These are phyloP conservation scores for Stramonita haemastoma DNA, from an alignment of 2,888 invertebrate species.

Conservation along the genomic window DNA sequence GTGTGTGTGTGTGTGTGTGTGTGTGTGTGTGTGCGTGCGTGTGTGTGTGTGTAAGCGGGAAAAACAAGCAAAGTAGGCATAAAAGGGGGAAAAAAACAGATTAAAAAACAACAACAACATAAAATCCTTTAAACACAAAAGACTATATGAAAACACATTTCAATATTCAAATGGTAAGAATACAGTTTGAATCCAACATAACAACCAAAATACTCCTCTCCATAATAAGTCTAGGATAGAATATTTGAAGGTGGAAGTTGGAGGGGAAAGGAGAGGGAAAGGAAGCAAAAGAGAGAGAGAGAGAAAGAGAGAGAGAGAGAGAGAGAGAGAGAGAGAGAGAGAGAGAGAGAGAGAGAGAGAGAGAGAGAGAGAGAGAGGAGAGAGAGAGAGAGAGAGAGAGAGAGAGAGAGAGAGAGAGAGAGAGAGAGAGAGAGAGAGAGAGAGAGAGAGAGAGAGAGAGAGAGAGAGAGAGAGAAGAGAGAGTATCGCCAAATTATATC, in stretches of 20 bases:
- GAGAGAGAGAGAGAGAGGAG: not conserved
- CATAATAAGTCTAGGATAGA: too few relatives aligned
- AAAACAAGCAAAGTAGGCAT: too few relatives aligned
- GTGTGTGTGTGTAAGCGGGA: not conserved
- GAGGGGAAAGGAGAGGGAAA: slow-evolving; percentile 1
- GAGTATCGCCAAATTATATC: too few relatives aligned
- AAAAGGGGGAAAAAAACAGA: too few relatives aligned
- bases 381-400: slow-evolving; percentile 16
- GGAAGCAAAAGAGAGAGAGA: not conserved
- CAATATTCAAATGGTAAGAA: too few relatives aligned
- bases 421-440: not conserved
- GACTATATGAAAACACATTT: too few relatives aligned
- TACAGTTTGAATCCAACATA: too few relatives aligned
- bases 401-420: not conserved
- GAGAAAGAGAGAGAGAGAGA: slow-evolving; percentile 27
- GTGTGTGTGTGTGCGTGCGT: not conserved
- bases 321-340: slow-evolving; percentile 20
- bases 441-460: slow-evolving; percentile 20
- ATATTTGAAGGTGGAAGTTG: too few relatives aligned
- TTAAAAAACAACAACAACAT: too few relatives aligned
- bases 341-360: not conserved
- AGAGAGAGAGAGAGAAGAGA: slow-evolving; percentile 23
- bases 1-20: slow-evolving; percentile 8
- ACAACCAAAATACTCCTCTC: too few relatives aligned
- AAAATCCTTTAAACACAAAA: too few relatives aligned